Evolutionary conservation across 2,113 vertebrate genomes (phyloP).

Genomic region (Atractosteus spatula): DNA sequence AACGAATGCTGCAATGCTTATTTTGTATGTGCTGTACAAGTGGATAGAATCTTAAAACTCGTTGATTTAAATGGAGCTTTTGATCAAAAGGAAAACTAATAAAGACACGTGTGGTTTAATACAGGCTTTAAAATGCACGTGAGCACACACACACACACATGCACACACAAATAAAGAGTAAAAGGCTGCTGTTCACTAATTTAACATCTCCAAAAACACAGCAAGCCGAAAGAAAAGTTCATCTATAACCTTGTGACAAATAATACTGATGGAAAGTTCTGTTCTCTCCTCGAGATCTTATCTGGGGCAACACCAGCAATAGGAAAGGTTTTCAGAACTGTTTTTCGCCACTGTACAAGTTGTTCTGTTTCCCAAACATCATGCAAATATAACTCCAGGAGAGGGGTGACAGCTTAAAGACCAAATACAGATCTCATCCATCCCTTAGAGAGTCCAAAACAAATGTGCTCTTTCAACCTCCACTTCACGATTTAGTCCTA

Average conservation of each 20-base stretch:
- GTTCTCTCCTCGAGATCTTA: neutral
- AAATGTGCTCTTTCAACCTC: too few species aligned
- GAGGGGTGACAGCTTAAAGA: neutral
- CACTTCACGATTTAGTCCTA: too few species aligned
- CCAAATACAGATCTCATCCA: too few species aligned
- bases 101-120: constrained; percentile 4
- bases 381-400: constrained; percentile 16
- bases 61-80: neutral
- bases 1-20: neutral
- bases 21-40: constrained; percentile 1
- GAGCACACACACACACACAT: constrained; percentile 1
- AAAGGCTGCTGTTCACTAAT: neutral
- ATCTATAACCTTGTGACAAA: neutral
- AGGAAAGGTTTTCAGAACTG: constrained; percentile 2
- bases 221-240: neutral
- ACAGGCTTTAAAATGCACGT: neutral
- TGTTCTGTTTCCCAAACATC: constrained; percentile 7
- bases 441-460: too few species aligned
- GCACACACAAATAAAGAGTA: neutral
- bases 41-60: neutral
- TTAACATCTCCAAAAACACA: neutral
- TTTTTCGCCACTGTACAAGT: constrained; percentile 11
- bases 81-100: neutral
- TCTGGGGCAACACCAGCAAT: neutral
- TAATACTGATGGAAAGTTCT: constrained; percentile 21